These are phyloP conservation scores for Microlaimidae sp. DNA, from an alignment of 2,888 invertebrate genomes.

Conservation along the genomic window DNA sequence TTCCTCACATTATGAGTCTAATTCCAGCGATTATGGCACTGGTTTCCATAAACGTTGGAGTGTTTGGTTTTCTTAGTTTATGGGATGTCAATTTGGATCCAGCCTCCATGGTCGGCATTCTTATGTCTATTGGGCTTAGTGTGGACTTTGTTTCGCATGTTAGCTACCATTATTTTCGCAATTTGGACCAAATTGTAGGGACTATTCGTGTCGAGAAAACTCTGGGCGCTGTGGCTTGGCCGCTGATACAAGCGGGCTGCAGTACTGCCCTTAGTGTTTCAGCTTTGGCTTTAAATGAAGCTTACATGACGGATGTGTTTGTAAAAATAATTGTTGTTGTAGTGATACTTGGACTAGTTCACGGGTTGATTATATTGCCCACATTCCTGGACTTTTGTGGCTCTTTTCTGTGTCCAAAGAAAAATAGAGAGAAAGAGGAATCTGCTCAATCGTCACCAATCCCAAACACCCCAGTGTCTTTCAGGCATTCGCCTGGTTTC, in stretches of 20 bases:
- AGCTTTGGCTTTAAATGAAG: background rate
- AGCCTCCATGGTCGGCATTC: background rate
- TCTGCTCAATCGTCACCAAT: too few species aligned
- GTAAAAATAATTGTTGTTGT: background rate
- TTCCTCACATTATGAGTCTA: constrained; percentile 21
- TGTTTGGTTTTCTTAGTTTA: background rate
- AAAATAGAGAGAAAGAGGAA: too few species aligned
- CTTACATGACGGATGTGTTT: background rate
- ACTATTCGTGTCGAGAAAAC: background rate
- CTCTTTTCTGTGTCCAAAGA: too few species aligned
- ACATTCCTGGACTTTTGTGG: too few species aligned
- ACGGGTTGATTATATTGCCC: background rate
- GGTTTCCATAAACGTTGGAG: constrained; percentile 22
- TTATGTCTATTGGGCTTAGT: background rate
- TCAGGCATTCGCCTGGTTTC: too few species aligned
- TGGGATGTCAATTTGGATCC: constrained; percentile 1
- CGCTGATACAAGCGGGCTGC: background rate
- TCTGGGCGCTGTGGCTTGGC: background rate
- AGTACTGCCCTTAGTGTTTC: background rate
- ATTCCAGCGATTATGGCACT: constrained; percentile 22
- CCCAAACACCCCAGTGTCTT: too few species aligned
- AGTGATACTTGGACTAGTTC: background rate
- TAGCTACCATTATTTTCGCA: background rate
- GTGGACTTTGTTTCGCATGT: background rate
- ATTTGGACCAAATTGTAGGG: background rate